phyloP scores from a whole-genome alignment of 2,888 invertebrate genomes.

The Ethmia dodecea region DNA sequence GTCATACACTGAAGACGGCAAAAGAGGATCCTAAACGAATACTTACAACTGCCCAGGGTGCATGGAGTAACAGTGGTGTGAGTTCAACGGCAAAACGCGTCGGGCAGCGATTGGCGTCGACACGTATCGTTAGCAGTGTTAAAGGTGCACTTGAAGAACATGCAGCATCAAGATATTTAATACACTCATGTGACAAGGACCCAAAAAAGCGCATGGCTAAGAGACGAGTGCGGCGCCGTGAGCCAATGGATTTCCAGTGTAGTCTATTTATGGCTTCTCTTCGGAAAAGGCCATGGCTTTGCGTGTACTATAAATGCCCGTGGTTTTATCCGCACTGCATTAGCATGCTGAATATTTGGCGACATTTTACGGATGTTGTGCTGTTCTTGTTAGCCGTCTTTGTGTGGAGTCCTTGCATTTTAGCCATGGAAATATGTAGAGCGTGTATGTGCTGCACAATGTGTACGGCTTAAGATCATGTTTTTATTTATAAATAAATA shows the following conservation, averaged over 20 bases:
- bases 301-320: slow-evolving; percentile 22
- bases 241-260: slow-evolving; percentile 20
- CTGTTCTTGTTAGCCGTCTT: slow-evolving; percentile 30
- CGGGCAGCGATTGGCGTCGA: slow-evolving; percentile 17
- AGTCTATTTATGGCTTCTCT: slow-evolving; percentile 24
- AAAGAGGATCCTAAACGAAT: slow-evolving; percentile 19
- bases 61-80: slow-evolving; percentile 18
- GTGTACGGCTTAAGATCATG: slow-evolving; percentile 10
- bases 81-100: slow-evolving; percentile 25
- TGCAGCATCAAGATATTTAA: slow-evolving; percentile 22
- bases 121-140: slow-evolving; percentile 6
- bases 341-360: slow-evolving; percentile 24
- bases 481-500: no score
- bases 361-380: slow-evolving; percentile 26
- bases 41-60: slow-evolving; percentile 13
- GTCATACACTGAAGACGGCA: slow-evolving; percentile 15
- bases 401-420: slow-evolving; percentile 32
- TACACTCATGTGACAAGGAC: slow-evolving; percentile 24
- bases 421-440: slow-evolving; percentile 4
- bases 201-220: slow-evolving; percentile 23
- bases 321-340: slow-evolving; percentile 31
- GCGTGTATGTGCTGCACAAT: slow-evolving; percentile 8
- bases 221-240: slow-evolving; percentile 13
- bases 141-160: slow-evolving; percentile 17
- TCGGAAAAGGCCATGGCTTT: slow-evolving; percentile 21